Base-by-base conservation (phyloP, 2,113 vertebrate genomes). In the Condylura cristata region DNA sequence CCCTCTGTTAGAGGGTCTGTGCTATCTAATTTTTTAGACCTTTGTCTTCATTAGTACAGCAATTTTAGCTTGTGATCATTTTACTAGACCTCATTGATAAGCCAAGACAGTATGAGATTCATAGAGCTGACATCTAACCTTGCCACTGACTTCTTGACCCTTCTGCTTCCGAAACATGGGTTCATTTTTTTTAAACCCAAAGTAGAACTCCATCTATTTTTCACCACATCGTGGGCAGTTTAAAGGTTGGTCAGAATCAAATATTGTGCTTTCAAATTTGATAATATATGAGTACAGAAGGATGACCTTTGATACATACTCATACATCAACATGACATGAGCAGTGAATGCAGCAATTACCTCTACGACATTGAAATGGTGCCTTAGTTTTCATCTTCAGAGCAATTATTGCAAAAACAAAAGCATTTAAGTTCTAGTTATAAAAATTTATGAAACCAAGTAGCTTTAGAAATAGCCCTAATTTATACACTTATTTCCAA, bases 201-300 rank as follows among this genome's bases (percentile, higher is more conserved):
- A 96, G 98, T 98, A 98, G 97, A 98, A 97, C 94, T 86, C 89
- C 97, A 98, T 98, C 96, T 93, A 98, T 98, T 98, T 97, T 98
- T 98, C 96, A 97, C 97, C 98, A 98, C 96, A 97, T 98, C 97
- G 93, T 96, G 97, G 98, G 98, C 98, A 98, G 98, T 98, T 98
- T 99, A 98, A 98, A 99, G 98, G 98, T 98, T 98, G 99, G 98
- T 99, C 97, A 85, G 98, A 98, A 98, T 98, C 97, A 95, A 98
- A 98, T 99, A 98, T 98, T 99, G 99, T 98, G 99, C 99, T 99
- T 99, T 99, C 99, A 99, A 98, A 99, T 99, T 99, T 99, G 99
- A 99, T 99, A 99, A 99, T 99, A 98, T 99, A 99, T 99, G 99
- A 99, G 99, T 99, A 99, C 98, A 99, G 99, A 99, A 99, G 98